Evolutionary conservation across 2,888 invertebrate genomes (phyloP).

Genomic region (Drosophila peninsularis): DNA sequence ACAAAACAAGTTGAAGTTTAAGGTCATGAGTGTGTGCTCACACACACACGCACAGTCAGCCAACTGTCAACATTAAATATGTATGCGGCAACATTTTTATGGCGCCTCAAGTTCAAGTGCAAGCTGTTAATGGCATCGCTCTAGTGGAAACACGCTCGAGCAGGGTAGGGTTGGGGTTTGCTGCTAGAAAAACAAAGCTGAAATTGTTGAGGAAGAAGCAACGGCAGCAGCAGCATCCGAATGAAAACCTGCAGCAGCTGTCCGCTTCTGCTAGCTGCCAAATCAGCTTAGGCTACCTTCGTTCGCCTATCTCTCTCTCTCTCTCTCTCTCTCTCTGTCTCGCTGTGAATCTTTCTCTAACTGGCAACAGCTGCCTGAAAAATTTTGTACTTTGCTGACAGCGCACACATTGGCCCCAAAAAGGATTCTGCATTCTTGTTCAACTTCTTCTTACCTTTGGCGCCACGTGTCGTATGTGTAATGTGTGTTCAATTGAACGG

Average conservation of each 20-base stretch:
- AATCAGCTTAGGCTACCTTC: constrained; percentile 46
- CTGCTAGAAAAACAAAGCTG: constrained; percentile 8
- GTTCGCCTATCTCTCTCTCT: background rate
- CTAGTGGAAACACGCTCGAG: constrained; percentile 17
- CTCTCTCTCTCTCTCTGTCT: no score
- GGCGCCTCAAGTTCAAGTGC: constrained; percentile 64
- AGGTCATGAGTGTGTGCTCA: constrained; percentile 67
- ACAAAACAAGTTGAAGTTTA: constrained; percentile 74
- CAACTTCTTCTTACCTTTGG: constrained; percentile 30
- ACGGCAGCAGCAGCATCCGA: background rate
- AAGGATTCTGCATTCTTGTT: constrained; percentile 46
- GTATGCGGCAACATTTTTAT: constrained; percentile 58
- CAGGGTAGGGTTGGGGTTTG: constrained; percentile 2
- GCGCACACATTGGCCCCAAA: constrained; percentile 29
- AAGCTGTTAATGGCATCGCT: constrained; percentile 52
- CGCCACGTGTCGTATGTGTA: constrained; percentile 62
- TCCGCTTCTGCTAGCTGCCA: constrained; percentile 41
- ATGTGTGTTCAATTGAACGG: constrained; percentile 64
- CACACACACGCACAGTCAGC: constrained; percentile 40
- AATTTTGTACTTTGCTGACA: constrained; percentile 52
- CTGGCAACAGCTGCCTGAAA: constrained; percentile 53
- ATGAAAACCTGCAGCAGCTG: constrained; percentile 46
- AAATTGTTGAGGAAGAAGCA: background rate
- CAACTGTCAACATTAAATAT: constrained; percentile 69
- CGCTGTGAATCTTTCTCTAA: background rate